Percentiles rank a stretch among this genome's conserved stretches.
Conservation (phyloP, 1,140 invertebrate genomes). For the Cydia amplana region DNA sequence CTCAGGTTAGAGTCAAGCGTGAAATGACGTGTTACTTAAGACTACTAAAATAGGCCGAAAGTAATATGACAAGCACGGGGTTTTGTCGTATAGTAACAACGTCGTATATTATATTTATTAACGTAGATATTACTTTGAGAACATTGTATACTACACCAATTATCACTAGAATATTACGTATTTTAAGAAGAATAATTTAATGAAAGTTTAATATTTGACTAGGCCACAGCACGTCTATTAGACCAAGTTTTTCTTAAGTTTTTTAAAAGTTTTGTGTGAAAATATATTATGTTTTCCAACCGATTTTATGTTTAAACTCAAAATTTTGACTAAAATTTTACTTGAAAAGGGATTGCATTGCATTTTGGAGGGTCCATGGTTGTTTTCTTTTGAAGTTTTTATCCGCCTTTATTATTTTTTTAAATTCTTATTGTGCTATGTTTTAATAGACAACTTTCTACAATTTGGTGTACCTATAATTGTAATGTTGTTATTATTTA, state of each 20-base stretch:
- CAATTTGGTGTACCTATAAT: background rate
- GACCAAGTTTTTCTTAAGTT: conserved; percentile 1
- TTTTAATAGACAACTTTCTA: background rate
- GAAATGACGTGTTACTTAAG: no score
- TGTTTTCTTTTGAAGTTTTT: background rate
- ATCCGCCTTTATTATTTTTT: background rate
- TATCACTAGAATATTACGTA: no score
- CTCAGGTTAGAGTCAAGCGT: no score
- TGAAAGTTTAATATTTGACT: background rate
- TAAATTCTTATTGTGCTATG: background rate
- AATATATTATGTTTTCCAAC: conserved; percentile 26
- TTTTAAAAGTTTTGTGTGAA: conserved; percentile 2
- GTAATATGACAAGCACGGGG: no score
- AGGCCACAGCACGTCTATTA: conserved; percentile 19
- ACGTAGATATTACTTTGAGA: no score
- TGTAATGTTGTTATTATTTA: background rate
- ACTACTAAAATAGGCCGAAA: no score
- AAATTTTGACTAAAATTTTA: background rate
- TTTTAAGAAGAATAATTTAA: background rate
- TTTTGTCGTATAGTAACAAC: no score
- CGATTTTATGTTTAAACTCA: background rate
- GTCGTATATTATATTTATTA: no score
- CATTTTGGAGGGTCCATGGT: background rate
- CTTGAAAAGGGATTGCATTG: background rate
- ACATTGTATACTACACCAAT: no score